Evolutionary conservation across 2,888 invertebrate species (phyloP).

Genomic region (Lysandra coridon): DNA sequence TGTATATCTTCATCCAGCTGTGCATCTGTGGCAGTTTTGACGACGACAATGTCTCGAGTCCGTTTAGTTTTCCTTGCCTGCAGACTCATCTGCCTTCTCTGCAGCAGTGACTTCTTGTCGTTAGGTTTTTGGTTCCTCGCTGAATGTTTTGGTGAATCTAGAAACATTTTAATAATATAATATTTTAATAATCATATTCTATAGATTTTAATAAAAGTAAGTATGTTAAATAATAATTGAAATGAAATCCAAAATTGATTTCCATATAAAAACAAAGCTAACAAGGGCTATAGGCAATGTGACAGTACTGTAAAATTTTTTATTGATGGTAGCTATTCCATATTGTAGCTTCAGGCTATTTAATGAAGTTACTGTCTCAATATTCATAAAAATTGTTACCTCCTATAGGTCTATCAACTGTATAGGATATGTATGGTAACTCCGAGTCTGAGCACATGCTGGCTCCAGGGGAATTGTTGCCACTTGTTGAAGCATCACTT

Average conservation of each 20-base stretch:
- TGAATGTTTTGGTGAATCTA: slow-evolving; percentile 91
- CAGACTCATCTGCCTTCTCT: slow-evolving; percentile 58
- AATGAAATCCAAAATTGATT: too few species aligned
- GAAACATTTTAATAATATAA: slow-evolving; percentile 30
- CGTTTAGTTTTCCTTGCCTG: slow-evolving; percentile 69
- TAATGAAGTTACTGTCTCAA: not conserved
- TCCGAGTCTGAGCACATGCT: slow-evolving; percentile 95
- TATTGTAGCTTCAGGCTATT: too few species aligned
- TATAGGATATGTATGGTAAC: slow-evolving; percentile 94
- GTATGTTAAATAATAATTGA: too few species aligned
- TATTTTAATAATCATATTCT: too few species aligned
- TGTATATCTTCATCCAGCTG: slow-evolving; percentile 86
- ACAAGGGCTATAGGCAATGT: too few species aligned
- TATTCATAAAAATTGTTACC: slow-evolving; percentile 63
- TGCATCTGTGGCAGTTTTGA: slow-evolving; percentile 83
- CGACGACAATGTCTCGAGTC: slow-evolving; percentile 89
- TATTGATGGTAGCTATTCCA: too few species aligned
- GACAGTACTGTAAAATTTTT: too few species aligned
- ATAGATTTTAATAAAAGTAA: too few species aligned
- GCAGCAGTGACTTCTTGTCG: slow-evolving; percentile 56
- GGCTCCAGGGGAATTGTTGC: slow-evolving; percentile 90
- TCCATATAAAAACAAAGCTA: too few species aligned
- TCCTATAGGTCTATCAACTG: slow-evolving; percentile 93
- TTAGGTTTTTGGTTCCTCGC: slow-evolving; percentile 67
- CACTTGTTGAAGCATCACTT: slow-evolving; percentile 79